These are phyloP conservation scores for Dynastes grantii DNA, from an alignment of 2,888 invertebrate species.

Conservation along the genomic window DNA sequence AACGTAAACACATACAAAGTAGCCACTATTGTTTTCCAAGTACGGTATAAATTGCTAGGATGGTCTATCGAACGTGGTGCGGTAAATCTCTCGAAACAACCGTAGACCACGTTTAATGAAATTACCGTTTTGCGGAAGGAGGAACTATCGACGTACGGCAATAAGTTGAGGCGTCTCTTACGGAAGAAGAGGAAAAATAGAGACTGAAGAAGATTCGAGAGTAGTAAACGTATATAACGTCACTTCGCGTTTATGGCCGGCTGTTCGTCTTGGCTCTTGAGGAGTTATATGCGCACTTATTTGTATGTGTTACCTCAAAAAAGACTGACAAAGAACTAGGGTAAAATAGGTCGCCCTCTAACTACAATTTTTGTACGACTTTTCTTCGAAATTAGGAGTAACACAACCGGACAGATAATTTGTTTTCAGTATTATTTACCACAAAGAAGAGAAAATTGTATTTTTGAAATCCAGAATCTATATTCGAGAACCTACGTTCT, in stretches of 20 bases:
- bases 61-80: conserved; percentile 24
- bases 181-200: neutral
- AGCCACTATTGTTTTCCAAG: conserved; percentile 40
- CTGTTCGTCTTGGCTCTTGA: conserved; percentile 35
- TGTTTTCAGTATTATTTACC: too few relatives aligned
- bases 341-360: too few relatives aligned
- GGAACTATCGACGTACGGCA: conserved; percentile 46
- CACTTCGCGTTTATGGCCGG: conserved; percentile 51
- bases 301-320: neutral
- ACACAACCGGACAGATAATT: too few relatives aligned
- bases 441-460: too few relatives aligned
- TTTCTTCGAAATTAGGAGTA: too few relatives aligned
- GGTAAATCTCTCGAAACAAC: conserved; percentile 44
- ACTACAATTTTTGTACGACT: too few relatives aligned
- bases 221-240: conserved; percentile 55
- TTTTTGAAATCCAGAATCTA: too few relatives aligned
- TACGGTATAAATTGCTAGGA: conserved; percentile 37
- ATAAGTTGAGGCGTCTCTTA: conserved; percentile 42
- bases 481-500: too few relatives aligned
- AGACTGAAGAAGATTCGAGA: conserved; percentile 44
- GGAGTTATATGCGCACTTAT: conserved; percentile 13
- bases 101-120: conserved; percentile 46
- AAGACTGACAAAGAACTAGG: neutral
- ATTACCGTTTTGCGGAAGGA: conserved; percentile 44
- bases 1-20: conserved; percentile 34